Percentiles rank a stretch among this genome's conserved stretches.
phyloP scores from a whole-genome alignment of 2,113 vertebrate species.

The Spea multiplicata region DNA sequence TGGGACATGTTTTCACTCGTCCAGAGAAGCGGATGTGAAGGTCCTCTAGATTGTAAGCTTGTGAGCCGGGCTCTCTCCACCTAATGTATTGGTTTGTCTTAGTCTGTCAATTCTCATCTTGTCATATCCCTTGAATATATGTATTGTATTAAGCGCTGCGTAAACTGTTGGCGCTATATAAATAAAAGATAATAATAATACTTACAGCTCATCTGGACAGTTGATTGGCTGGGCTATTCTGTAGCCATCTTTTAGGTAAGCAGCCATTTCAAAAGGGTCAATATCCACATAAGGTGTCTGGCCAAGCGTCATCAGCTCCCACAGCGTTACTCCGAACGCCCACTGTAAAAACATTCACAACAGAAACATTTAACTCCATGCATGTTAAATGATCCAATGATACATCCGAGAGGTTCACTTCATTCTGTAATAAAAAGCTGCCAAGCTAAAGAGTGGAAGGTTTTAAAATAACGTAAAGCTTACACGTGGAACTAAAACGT shows the following conservation, averaged over 20 bases:
- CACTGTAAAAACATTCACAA: constrained; percentile 69
- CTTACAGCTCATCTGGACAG: constrained; percentile 97
- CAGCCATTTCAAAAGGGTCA: constrained; percentile 97
- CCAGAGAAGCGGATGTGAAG: no score
- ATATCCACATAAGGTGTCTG: constrained; percentile 98
- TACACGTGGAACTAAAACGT: no score
- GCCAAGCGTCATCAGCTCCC: constrained; percentile 98
- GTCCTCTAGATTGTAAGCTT: no score
- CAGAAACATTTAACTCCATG: neutral
- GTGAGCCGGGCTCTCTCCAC: no score
- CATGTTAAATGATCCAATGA: neutral
- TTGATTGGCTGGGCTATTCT: constrained; percentile 98
- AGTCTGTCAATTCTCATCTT: no score
- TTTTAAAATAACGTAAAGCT: no score
- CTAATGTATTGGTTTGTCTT: no score
- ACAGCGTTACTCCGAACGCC: constrained; percentile 94
- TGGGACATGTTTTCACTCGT: no score
- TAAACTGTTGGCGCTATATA: no score
- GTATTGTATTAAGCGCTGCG: no score
- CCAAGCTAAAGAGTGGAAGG: neutral
- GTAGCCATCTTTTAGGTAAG: constrained; percentile 97
- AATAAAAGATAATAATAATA: constrained; percentile 40
- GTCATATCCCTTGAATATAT: no score
- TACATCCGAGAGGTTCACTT: no score
- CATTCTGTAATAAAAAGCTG: neutral